These are phyloP conservation scores for Sorex fumeus DNA, from an alignment of 2,113 vertebrate species.

Conservation along the genomic window DNA sequence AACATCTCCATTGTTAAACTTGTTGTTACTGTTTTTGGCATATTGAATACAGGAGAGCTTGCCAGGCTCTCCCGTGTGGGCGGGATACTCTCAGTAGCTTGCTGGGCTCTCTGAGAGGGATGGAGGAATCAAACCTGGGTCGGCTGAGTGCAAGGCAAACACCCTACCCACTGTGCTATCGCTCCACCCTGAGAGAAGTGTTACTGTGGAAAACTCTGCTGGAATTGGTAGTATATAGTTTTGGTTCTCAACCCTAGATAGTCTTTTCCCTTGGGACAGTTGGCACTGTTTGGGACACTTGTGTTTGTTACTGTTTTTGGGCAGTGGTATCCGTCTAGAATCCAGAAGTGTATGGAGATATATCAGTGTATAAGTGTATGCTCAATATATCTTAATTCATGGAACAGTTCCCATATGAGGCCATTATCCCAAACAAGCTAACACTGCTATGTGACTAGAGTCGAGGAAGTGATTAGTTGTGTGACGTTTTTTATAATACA, in stretches of 20 bases:
- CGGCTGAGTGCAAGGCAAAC: too few species aligned
- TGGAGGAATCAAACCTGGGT: too few species aligned
- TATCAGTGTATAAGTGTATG: too few species aligned
- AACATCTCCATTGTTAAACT: too few species aligned
- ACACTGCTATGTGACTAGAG: not conserved
- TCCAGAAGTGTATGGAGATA: not conserved
- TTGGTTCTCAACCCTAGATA: not conserved
- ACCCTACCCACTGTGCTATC: too few species aligned
- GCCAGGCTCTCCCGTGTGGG: too few species aligned
- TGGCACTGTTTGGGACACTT: not conserved
- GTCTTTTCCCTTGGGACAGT: rapidly evolving
- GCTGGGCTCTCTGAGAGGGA: too few species aligned
- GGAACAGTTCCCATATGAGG: not conserved
- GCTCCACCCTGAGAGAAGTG: too few species aligned
- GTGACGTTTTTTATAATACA: too few species aligned
- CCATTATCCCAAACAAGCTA: not conserved
- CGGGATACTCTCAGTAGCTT: too few species aligned
- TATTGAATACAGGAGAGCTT: too few species aligned
- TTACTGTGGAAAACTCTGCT: not conserved
- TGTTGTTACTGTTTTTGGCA: too few species aligned
- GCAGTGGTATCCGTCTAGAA: not conserved
- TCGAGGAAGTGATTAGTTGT: not conserved
- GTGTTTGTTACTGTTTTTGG: not conserved
- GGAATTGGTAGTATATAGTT: not conserved
- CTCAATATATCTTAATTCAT: not conserved